phyloP scores from a whole-genome alignment of 2,113 vertebrate genomes.

The Xenopus borealis region DNA sequence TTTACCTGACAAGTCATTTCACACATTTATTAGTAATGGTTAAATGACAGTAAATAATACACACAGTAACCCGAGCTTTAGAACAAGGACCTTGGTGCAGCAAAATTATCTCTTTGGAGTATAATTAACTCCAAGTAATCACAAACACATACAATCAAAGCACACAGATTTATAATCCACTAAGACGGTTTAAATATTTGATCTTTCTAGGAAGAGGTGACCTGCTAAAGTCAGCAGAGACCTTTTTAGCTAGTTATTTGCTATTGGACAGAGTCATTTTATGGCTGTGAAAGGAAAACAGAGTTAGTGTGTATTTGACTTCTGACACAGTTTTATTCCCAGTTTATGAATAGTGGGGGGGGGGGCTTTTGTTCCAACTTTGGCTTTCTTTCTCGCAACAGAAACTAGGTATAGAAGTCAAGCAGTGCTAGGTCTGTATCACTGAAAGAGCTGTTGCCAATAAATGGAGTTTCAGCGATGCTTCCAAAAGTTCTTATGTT shows the following conservation, averaged over 20 bases:
- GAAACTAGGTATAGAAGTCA: background rate
- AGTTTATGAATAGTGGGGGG: background rate
- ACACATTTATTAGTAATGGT: background rate
- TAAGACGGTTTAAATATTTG: constrained; percentile 12
- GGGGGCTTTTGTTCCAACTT: background rate
- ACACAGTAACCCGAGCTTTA: background rate
- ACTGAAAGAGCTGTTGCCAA: background rate
- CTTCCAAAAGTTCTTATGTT: background rate
- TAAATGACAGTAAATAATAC: background rate
- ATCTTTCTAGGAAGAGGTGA: background rate
- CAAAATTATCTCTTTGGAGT: constrained; percentile 3
- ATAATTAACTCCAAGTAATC: constrained; percentile 27
- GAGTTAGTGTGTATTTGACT: background rate
- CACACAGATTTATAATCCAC: constrained; percentile 14
- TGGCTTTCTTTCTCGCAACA: background rate
- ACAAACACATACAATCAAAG: constrained; percentile 13
- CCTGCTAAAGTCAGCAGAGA: no score
- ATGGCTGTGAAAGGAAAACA: no score
- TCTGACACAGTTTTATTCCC: background rate
- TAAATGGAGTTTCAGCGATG: background rate
- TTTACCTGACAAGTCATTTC: background rate
- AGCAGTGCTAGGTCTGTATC: background rate
- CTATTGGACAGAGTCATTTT: no score
- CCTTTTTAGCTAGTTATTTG: no score
- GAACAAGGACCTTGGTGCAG: constrained; percentile 18